Conservation (phyloP, 2,797 vertebrate genomes). For the Okamejei kenojei region DNA sequence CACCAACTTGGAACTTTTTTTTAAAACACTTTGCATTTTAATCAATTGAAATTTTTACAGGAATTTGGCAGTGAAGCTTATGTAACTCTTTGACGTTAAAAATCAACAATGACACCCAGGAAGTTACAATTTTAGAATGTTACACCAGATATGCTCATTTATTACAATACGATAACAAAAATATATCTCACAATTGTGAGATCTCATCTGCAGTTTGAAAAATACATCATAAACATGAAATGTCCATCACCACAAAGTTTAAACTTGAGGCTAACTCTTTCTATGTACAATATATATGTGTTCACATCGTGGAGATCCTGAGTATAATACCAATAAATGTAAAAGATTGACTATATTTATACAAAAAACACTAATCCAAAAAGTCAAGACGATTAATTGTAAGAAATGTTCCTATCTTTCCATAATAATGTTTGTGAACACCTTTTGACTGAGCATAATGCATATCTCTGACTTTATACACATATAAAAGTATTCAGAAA, state of each 20-base stretch:
- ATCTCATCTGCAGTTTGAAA: not conserved
- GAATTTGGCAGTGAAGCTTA: slow-evolving; percentile 20
- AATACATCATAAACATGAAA: slow-evolving; percentile 1
- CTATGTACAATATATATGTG: not conserved
- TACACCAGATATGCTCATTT: not conserved
- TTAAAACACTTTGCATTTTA: not conserved
- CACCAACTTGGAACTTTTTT: not conserved
- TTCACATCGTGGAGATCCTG: not conserved
- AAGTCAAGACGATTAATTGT: not conserved
- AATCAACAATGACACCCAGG: not conserved
- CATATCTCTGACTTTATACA: not conserved
- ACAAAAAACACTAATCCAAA: not conserved
- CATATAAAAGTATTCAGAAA: not conserved
- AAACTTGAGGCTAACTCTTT: not conserved
- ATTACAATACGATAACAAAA: not conserved
- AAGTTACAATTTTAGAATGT: not conserved
- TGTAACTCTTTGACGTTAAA: not conserved
- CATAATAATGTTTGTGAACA: not conserved
- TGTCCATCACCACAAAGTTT: slow-evolving; percentile 22
- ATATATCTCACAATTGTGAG: slow-evolving; percentile 14
- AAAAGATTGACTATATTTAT: not conserved
- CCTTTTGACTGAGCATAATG: not conserved
- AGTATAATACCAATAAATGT: not conserved
- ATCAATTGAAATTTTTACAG: slow-evolving; percentile 28
- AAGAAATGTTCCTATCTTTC: not conserved